A percentile compares a stretch with the other conserved stretches of the same genome.
Conservation (phyloP, 1,140 invertebrate genomes). For the Heliconius eleuchia region DNA sequence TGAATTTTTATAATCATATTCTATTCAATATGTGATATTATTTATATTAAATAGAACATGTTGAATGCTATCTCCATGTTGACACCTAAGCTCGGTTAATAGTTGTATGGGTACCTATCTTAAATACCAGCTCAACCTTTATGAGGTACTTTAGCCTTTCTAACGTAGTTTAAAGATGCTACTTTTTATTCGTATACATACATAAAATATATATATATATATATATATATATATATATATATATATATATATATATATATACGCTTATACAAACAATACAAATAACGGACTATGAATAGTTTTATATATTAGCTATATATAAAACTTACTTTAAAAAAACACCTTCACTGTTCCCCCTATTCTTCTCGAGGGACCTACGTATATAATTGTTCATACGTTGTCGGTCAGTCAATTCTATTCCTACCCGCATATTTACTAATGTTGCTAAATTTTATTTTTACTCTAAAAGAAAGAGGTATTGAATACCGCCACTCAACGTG, state of each 20-base stretch:
- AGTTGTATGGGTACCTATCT: not conserved
- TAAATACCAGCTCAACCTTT: slow-evolving; percentile 25
- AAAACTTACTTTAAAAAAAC: too few species aligned
- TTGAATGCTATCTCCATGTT: slow-evolving; percentile 12
- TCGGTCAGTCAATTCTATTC: too few species aligned
- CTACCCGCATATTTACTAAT: too few species aligned
- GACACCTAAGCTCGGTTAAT: slow-evolving; percentile 11
- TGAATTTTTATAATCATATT: not conserved
- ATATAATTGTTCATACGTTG: too few species aligned
- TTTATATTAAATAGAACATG: not conserved
- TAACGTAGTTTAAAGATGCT: slow-evolving; percentile 4
- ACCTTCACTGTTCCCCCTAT: too few species aligned
- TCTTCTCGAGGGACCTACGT: too few species aligned
- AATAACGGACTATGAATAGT: too few species aligned
- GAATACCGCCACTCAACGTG: too few species aligned
- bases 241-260: not conserved
- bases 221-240: not conserved
- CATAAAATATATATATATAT: not conserved
- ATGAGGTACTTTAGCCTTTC: slow-evolving; percentile 11
- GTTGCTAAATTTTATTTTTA: too few species aligned
- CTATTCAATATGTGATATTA: not conserved
- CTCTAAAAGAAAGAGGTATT: too few species aligned
- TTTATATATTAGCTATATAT: too few species aligned
- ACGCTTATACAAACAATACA: too few species aligned
- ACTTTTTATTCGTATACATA: not conserved